Evolutionary conservation across 2,113 vertebrate species (phyloP).

Genomic region (Bubo scandiacus): DNA sequence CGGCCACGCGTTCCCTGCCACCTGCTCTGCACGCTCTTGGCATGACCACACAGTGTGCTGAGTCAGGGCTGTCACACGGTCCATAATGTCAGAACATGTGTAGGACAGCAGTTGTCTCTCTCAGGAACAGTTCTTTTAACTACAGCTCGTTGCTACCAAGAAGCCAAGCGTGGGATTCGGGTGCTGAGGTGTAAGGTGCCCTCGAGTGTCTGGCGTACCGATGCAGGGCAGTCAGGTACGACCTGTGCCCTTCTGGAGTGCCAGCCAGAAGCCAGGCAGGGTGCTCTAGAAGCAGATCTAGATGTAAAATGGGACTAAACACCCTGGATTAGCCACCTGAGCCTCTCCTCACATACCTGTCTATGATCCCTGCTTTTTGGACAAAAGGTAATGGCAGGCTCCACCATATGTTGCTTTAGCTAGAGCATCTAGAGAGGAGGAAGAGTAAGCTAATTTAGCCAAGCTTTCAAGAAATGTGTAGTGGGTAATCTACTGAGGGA

Average conservation of each 20-base stretch:
- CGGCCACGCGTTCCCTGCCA: neutral
- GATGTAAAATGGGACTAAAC: neutral
- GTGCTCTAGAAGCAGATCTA: neutral
- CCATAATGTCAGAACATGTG: neutral
- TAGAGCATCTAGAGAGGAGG: neutral
- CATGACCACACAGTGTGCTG: neutral
- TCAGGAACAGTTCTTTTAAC: neutral
- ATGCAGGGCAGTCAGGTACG: neutral
- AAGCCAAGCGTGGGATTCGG: neutral
- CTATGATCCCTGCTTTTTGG: neutral
- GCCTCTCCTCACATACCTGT: neutral
- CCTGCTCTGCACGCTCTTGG: neutral
- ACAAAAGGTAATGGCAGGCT: neutral
- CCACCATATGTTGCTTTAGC: neutral
- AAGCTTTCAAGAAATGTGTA: neutral
- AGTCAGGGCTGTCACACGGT: neutral
- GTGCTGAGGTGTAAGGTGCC: neutral
- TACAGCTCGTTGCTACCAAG: neutral
- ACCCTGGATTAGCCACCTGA: neutral
- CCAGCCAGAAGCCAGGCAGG: neutral
- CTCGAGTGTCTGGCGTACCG: neutral
- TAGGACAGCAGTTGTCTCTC: neutral
- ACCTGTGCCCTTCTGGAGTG: neutral
- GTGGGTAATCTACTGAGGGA: neutral
- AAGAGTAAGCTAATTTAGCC: neutral